These are phyloP conservation scores for Thysanoteuthis rhombus DNA, from an alignment of 2,888 invertebrate species.

Conservation along the genomic window DNA sequence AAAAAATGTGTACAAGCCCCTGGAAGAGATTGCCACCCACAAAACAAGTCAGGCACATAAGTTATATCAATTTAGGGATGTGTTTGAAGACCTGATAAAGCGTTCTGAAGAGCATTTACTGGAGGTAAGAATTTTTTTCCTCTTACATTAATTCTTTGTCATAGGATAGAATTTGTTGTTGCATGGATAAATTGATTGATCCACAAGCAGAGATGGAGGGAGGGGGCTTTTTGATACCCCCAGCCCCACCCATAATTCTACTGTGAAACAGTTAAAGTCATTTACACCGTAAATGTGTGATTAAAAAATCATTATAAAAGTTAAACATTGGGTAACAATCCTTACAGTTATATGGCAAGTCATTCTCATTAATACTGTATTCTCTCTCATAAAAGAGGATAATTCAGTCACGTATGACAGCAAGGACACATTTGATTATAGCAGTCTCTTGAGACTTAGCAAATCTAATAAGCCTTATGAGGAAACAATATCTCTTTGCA, in stretches of 20 bases:
- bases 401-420: not conserved
- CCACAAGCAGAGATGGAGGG: too few relatives aligned
- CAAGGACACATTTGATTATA: not conserved
- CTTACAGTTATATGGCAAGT: not conserved
- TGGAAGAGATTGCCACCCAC: conserved; percentile 59
- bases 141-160: not conserved
- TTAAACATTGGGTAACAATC: not conserved
- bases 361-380: not conserved
- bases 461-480: not conserved
- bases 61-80: conserved; percentile 57
- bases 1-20: conserved; percentile 61
- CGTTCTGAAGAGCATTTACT: conserved; percentile 42
- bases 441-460: not conserved
- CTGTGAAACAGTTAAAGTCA: too few relatives aligned
- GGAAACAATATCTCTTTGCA: not conserved
- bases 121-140: conserved; percentile 36
- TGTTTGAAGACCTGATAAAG: conserved; percentile 51
- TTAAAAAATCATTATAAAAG: too few relatives aligned
- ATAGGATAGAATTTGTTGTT: not conserved
- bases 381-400: not conserved
- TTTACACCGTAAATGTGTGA: too few relatives aligned
- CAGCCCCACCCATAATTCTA: too few relatives aligned
- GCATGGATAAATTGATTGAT: too few relatives aligned
- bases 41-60: conserved; percentile 61
- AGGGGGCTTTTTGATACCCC: too few relatives aligned